Evolutionary conservation across 2,888 invertebrate species (phyloP), one percentile per base, ranked within the genome.

Genomic region (Abrostola triplasia): DNA sequence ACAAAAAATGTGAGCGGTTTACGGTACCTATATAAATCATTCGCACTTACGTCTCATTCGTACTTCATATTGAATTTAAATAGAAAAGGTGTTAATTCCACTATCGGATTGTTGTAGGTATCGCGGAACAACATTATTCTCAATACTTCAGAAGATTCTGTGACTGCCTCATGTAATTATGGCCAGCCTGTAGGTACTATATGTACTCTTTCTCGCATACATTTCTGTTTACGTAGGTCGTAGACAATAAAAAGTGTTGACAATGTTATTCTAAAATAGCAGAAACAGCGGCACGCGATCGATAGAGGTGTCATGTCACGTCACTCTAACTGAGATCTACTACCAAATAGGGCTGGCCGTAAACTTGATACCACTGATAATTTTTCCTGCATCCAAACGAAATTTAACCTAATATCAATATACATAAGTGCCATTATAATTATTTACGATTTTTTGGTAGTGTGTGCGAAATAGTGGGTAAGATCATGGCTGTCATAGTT

Each of bases 261-360:
- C 53, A 69, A 80, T 70, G 81, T 73, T 79, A 83, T 79, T 73
- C 71, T 72, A 78, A 83, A 79, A 76, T 70, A 75, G 70, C 78
- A 78, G 76, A 80, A 83, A 87, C 81, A 83, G 79, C 84, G 73
- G 81, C 88, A 86, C 87, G 86, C 83, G 84, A 86, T 85, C 82
- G 82, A 83, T 79, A 81, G 83, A 86, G 83, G 86, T 88, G 85
- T 88, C 88, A 85, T 88, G 86, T 85, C 82, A 78, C 80, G 84
- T 86, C 82, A 79, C 79, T 82, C 84, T 82, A 83, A 86, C 83
- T 79, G 73, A 85, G 82, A 83, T 87, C 85, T 83, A 77, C 81
- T 47, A 54, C 86, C 86, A 86, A 90, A 88, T 88, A 89, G 82
- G 87, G 86, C 81, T 83, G 79, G 75, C 79, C 80, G 80, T 80